Evolutionary conservation across 2,797 vertebrate genomes (phyloP), one percentile per base, ranked within the genome.

Genomic region (Cryptoprocta ferox): DNA sequence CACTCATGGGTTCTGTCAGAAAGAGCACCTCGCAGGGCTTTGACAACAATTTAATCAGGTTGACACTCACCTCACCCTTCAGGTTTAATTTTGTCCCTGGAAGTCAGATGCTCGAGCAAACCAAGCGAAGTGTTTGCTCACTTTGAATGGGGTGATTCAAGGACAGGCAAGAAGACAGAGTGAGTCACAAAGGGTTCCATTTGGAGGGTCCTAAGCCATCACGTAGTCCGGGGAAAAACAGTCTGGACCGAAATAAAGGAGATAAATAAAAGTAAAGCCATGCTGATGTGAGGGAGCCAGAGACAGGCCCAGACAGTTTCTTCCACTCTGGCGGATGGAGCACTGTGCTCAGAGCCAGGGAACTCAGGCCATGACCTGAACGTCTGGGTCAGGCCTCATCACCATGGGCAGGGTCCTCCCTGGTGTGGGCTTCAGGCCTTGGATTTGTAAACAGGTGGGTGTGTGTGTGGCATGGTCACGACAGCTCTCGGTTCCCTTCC

Each of bases 81-180:
- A 26, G 63, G 26, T 93, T 87, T 94, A 79, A 68, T 97, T 94
- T 61, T 61, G 39, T 87, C 35, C 15, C 75, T 89, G 82, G 85
- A 87, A 93, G 75, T 93, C 89, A 92, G 59, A 81, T 30, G 84
- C 76, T 94, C 82, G 73, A 95, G n/a, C 81, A 95, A 93, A 87
- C 15, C 3, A 50, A 78, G 53, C 35, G n/a, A 81, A 48, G 56
- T 97, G 89, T 97, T 94, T 93, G 93, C 66, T 97, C 61, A 65
- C 81, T 84, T 89, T 75, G 68, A 85, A 53, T 53, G 48, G 11
- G 92, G 93, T 82, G 61, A 96, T 70, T 94, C 66, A 59, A 80
- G 93, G 87, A 78, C 56, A 81, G 71, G 14, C 35, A 8, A 39
- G 93, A 93, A 95, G 78, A 79, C 19, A 68, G 86, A 71, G 70